Evolutionary conservation across 1,140 invertebrate species (phyloP).

Genomic region (Chymomyza costata): DNA sequence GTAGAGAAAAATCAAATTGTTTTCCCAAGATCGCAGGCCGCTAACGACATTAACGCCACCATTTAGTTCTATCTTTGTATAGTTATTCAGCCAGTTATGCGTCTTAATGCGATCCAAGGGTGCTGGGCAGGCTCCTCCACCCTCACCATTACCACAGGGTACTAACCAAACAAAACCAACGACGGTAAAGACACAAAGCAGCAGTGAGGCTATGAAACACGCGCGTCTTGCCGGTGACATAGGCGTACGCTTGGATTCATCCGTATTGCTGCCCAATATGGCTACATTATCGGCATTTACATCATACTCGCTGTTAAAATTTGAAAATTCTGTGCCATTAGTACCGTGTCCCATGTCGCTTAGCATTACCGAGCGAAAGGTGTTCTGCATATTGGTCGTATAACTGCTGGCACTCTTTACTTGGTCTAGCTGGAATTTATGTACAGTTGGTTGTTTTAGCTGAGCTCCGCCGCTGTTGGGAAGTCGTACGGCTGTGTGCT

Average conservation of each 20-base stretch:
- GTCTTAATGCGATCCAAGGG: constrained; percentile 77
- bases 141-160: constrained; percentile 80
- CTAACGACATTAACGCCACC: constrained; percentile 83
- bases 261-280: constrained; percentile 47
- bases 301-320: constrained; percentile 69
- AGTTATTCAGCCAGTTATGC: constrained; percentile 82
- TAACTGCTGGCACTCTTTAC: constrained; percentile 42
- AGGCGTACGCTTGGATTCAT: constrained; percentile 66
- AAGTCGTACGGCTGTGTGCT: constrained; percentile 53
- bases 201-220: constrained; percentile 81
- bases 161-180: constrained; percentile 84
- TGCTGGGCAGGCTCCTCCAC: constrained; percentile 78
- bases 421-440: constrained; percentile 39
- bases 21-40: constrained; percentile 78
- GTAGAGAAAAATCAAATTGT: constrained; percentile 83
- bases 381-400: constrained; percentile 67
- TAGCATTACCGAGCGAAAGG: constrained; percentile 76
- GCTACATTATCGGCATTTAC: constrained; percentile 66
- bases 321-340: constrained; percentile 55
- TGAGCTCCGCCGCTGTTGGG: constrained; percentile 22
- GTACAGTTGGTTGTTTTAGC: constrained; percentile 8
- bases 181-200: constrained; percentile 83
- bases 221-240: constrained; percentile 81
- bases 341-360: constrained; percentile 75
- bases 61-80: constrained; percentile 83